Base-by-base conservation (phyloP, 2,888 invertebrate species). In the Vannuccia rotundouncinata region DNA sequence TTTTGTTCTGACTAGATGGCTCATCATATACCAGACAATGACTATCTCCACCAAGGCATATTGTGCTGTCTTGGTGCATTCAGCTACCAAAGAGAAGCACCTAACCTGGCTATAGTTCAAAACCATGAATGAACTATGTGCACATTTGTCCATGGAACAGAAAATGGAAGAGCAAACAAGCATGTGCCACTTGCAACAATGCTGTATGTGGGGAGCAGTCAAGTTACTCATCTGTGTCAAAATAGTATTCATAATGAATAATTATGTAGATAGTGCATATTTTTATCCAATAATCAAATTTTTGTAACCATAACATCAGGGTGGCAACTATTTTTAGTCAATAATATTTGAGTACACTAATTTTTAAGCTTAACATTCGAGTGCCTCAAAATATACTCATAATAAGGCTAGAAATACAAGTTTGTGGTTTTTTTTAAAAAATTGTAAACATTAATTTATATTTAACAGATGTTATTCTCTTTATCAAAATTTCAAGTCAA, bases 221-320 rank as follows among this genome's bases (percentile, higher is more conserved):
- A 22, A 66, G 66, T 66, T 66, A 66, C 66, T 66, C 25, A 27
- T 66, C 66, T 66, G 66, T 66, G 10, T 66, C 66, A 66, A 66
- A 66, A 66, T 66, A 2, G 66, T 27, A 66, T 66, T 66, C 66
- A 66, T 66, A 66, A 66, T 66, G 66, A 22, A 17, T 66, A 66
- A 66, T 66, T 66, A 66, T 66, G 66, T 66, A 13, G 66, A 22
- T 66, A 66, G 66, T 66, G 66, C n/a, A n/a, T 66, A 66, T 66
- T 66, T 66, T 66, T 66, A 66, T 66, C 66, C 66, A 66, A 66
- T 66, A n/a, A n/a, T n/a, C n/a, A n/a, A n/a, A n/a, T n/a, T n/a
- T n/a, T n/a, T n/a, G n/a, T n/a, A n/a, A n/a, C n/a, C n/a, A n/a
- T n/a, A n/a, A n/a, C n/a, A n/a, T n/a, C n/a, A n/a, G n/a, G n/a